Base-by-base conservation (phyloP, 2,888 invertebrate genomes). In the Drosophila kokeensis region DNA sequence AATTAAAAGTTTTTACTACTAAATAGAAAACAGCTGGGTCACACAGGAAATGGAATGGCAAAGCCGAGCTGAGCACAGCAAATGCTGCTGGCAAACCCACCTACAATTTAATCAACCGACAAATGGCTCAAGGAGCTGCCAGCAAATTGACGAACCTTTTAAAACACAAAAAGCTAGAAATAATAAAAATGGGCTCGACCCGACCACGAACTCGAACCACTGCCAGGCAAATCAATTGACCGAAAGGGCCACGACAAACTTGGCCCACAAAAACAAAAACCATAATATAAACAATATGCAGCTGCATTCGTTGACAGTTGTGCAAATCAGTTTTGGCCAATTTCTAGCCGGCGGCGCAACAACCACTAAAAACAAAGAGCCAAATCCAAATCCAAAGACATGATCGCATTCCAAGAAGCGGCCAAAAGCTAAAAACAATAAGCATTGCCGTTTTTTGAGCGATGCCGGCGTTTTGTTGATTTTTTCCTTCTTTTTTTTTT, bases 221-320 rank as follows among this genome's bases (percentile, higher is more conserved):
- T 69, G 69, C 59, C 78, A 78, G 70, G 82, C 82, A 81, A 79
- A 81, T 81, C 79, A 79, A 79, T 79, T 79, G 79, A 78, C 81
- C 77, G 81, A 77, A 79, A 79, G 78, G 81, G 78, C 81, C 78
- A 78, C 78, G 81, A 78, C 78, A 77, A 76, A 76, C 76, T 75
- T 75, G 75, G 76, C 77, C 75, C 74, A 74, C 67, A 73, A 81
- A 74, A 69, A 73, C n/a, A 73, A 70, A 57, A 42, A 67, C 24
- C 60, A 63, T 73, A 75, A 70, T 73, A 79, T 70, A 76, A 81
- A 57, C 72, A 66, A 79, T 79, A 65, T 78, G 80, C 59, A 66
- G 88, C 83, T 69, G 89, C 87, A 75, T 65, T 74, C 68, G 90
- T 89, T 84, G 83, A 89, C 83, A 84, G 83, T 84, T 86, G 86